phyloP scores from a whole-genome alignment of 1,140 invertebrate genomes.

The Zaprionus ornatus region DNA sequence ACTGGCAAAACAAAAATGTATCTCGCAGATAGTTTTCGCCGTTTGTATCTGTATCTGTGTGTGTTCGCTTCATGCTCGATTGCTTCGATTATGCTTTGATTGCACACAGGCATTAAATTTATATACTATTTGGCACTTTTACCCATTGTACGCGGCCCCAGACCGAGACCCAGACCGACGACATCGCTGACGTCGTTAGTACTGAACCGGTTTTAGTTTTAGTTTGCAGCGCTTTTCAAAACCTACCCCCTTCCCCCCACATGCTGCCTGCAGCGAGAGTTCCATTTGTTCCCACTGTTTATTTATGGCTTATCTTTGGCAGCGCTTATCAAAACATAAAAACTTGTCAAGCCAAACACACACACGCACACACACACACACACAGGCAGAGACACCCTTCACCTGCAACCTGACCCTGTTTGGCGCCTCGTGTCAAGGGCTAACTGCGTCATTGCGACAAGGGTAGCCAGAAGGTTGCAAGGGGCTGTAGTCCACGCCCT shows the following conservation, averaged over 20 bases:
- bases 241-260: not conserved
- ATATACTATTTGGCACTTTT: constrained; percentile 69
- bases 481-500: not conserved
- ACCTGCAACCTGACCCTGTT: constrained; percentile 25
- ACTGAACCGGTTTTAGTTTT: constrained; percentile 53
- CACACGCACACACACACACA: constrained; percentile 19
- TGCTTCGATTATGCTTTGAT: constrained; percentile 70
- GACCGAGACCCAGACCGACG: constrained; percentile 16
- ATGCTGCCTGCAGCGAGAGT: not conserved
- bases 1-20: constrained; percentile 48
- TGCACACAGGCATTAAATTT: constrained; percentile 54
- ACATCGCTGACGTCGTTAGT: constrained; percentile 19
- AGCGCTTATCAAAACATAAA: constrained; percentile 59
- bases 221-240: constrained; percentile 3
- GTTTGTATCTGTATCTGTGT: constrained; percentile 21
- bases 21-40: constrained; percentile 63
- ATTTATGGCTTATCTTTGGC: constrained; percentile 73
- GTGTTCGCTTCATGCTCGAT: constrained; percentile 64
- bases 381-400: not conserved
- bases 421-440: constrained; percentile 33
- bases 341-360: constrained; percentile 43
- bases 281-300: constrained; percentile 45
- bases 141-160: constrained; percentile 37
- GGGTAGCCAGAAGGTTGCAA: constrained; percentile 9
- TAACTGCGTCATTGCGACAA: constrained; percentile 37